Percentiles rank a stretch among this genome's conserved stretches.
These are phyloP conservation scores for Pentalonia nigronervosa DNA, from an alignment of 1,140 invertebrate species.

Conservation along the genomic window DNA sequence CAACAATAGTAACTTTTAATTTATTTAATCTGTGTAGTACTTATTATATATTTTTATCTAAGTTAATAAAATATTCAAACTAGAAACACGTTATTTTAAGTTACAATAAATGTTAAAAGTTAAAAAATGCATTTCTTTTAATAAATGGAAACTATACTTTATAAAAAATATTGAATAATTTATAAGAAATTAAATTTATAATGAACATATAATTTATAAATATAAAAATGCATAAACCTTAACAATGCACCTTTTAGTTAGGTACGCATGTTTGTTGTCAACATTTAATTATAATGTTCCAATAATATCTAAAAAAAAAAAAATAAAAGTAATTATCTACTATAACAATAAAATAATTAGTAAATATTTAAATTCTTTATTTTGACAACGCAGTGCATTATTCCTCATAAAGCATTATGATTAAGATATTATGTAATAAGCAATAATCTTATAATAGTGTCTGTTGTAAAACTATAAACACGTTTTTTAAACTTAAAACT, in stretches of 20 bases:
- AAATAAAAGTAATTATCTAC: background rate
- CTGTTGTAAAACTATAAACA: background rate
- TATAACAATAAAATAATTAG: background rate
- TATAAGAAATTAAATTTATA: background rate
- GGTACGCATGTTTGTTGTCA: background rate
- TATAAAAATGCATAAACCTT: too few relatives aligned
- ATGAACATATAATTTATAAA: background rate
- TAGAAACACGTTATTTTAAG: too few relatives aligned
- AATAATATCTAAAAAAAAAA: background rate
- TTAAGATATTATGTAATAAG: background rate
- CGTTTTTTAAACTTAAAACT: background rate
- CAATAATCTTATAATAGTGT: background rate
- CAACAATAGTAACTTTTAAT: background rate
- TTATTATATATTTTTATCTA: too few relatives aligned
- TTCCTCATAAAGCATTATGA: background rate
- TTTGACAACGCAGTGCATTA: background rate
- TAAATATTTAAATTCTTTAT: background rate
- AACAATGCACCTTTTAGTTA: background rate
- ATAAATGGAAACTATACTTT: too few relatives aligned
- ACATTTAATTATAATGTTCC: background rate
- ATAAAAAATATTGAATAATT: background rate
- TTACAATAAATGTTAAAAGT: too few relatives aligned
- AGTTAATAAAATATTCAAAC: too few relatives aligned
- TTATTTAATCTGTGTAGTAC: background rate
- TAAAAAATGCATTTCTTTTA: too few relatives aligned